Evolutionary conservation across 2,113 vertebrate species (phyloP).

Genomic region (Chaetops frenatus): DNA sequence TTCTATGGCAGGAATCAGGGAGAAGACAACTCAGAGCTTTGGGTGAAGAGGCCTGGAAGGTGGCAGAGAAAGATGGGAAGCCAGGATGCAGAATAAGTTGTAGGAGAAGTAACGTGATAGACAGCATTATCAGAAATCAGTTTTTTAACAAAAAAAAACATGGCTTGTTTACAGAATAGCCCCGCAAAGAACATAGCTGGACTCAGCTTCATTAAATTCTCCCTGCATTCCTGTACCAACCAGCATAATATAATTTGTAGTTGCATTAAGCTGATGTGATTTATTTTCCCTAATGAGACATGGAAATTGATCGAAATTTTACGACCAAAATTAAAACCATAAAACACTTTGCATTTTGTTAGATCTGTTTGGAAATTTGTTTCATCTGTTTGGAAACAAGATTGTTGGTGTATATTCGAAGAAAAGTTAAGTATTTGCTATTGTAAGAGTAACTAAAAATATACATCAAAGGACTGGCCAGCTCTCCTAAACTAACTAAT

Average conservation of each 20-base stretch:
- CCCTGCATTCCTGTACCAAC: not conserved
- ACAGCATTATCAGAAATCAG: not conserved
- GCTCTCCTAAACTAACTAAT: not conserved
- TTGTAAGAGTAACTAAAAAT: not conserved
- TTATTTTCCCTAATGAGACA: not conserved
- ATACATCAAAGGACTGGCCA: not conserved
- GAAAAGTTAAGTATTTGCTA: not conserved
- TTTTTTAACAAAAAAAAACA: not conserved
- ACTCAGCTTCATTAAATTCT: not conserved
- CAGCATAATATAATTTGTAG: not conserved
- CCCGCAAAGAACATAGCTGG: not conserved
- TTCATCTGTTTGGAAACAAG: not conserved
- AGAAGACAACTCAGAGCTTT: not conserved
- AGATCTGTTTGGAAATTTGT: not conserved
- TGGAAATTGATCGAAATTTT: not conserved
- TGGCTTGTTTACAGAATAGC: not conserved
- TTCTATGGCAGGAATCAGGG: accelerated
- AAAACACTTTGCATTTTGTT: not conserved
- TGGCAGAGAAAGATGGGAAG: not conserved
- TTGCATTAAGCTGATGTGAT: not conserved
- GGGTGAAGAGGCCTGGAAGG: not conserved
- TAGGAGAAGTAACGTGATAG: not conserved
- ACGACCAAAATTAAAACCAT: not conserved
- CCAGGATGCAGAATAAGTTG: not conserved
- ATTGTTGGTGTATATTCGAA: not conserved